These are phyloP conservation scores for Prionace glauca DNA, from an alignment of 2,797 vertebrate species.

Conservation along the genomic window DNA sequence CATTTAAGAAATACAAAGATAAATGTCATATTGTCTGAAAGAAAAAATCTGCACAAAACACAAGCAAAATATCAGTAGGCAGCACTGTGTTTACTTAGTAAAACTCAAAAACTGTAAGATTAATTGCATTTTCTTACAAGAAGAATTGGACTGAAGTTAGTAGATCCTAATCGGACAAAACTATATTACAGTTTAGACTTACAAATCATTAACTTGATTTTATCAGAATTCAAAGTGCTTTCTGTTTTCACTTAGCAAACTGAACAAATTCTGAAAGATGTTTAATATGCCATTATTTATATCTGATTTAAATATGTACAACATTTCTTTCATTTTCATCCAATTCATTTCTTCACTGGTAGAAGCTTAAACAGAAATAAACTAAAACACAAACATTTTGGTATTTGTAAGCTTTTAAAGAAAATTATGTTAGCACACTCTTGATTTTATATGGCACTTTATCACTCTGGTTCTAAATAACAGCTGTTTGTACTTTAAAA, in stretches of 20 bases:
- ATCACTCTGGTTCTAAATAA: background rate
- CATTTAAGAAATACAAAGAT: background rate
- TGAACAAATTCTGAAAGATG: constrained; percentile 14
- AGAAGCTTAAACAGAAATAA: background rate
- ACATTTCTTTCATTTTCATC: background rate
- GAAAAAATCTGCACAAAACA: background rate
- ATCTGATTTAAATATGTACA: constrained; percentile 13
- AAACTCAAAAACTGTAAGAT: background rate
- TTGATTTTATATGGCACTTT: background rate
- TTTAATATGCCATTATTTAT: background rate
- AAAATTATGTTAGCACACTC: background rate
- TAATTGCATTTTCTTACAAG: background rate
- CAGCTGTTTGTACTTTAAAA: constrained; percentile 34
- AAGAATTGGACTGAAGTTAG: background rate
- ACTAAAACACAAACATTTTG: background rate
- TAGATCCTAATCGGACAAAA: constrained; percentile 7
- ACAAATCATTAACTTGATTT: background rate
- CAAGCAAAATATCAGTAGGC: background rate
- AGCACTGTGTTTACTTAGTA: background rate
- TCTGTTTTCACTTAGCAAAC: background rate
- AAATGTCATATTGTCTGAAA: background rate
- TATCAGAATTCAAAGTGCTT: constrained; percentile 21
- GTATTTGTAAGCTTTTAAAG: background rate
- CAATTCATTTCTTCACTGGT: background rate
- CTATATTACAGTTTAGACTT: background rate